Evolutionary conservation across 2,113 vertebrate genomes (phyloP).

Genomic region (Platycercus adscitus): DNA sequence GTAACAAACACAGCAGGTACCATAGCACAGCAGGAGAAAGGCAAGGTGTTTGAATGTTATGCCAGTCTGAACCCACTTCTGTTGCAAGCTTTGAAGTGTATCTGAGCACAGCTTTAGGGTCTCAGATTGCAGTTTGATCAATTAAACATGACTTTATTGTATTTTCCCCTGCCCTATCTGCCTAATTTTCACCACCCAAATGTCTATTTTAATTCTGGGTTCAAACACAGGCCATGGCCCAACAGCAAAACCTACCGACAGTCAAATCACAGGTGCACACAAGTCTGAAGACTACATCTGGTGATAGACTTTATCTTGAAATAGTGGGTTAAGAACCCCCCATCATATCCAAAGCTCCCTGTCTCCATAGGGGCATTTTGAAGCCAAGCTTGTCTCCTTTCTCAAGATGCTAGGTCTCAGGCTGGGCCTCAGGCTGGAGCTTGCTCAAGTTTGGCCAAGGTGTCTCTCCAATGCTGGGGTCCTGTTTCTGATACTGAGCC

Average conservation of each 20-base stretch:
- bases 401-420: neutral
- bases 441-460: neutral
- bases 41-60: neutral
- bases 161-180: neutral
- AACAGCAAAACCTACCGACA: neutral
- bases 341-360: rapidly evolving
- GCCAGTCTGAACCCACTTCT: neutral
- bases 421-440: neutral
- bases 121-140: neutral
- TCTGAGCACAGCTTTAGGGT: neutral
- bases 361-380: neutral
- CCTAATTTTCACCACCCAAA: neutral
- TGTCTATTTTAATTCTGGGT: neutral
- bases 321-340: neutral
- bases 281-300: neutral
- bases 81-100: neutral
- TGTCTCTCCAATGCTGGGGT: neutral
- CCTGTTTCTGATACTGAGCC: rapidly evolving
- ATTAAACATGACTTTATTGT: neutral
- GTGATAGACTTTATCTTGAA: neutral
- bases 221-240: neutral
- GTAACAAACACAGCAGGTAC: neutral
- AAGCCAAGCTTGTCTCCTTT: neutral
- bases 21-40: neutral
- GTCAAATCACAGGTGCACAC: neutral